Percentiles rank a stretch among this genome's conserved stretches.
phyloP scores from a whole-genome alignment of 2,888 invertebrate species.

The Diarsia rubi region DNA sequence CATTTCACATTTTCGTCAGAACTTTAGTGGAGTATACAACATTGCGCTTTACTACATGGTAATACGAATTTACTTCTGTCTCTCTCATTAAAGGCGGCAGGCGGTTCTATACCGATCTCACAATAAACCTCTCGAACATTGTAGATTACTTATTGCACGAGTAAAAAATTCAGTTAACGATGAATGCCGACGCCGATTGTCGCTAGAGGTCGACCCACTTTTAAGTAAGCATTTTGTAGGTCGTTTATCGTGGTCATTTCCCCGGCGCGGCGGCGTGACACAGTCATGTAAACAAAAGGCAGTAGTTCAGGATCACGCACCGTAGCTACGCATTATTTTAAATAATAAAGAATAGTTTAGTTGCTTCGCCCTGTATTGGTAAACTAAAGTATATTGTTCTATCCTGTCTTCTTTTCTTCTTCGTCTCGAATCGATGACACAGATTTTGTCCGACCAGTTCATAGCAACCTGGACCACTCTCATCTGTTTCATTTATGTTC shows the following conservation, averaged over 20 bases:
- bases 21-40: conserved; percentile 35
- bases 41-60: conserved; percentile 28
- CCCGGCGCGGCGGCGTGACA: conserved; percentile 70
- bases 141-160: conserved; percentile 65
- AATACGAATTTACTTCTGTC: conserved; percentile 23
- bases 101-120: conserved; percentile 33
- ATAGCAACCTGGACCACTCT: too few species aligned
- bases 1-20: conserved; percentile 54
- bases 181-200: conserved; percentile 67
- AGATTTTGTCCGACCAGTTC: too few species aligned
- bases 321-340: conserved; percentile 16
- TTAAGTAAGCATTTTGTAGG: conserved; percentile 83
- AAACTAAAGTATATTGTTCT: neutral
- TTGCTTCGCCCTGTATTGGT: neutral
- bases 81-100: conserved; percentile 28
- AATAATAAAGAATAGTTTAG: conserved; percentile 11
- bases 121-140: conserved; percentile 58
- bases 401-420: neutral
- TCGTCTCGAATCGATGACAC: too few species aligned
- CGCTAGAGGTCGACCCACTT: conserved; percentile 83
- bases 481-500: too few species aligned
- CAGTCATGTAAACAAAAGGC: conserved; percentile 50
- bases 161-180: conserved; percentile 75
- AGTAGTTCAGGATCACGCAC: conserved; percentile 59
- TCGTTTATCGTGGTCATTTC: conserved; percentile 84